Evolutionary conservation across 1,140 invertebrate genomes (phyloP).

Genomic region (Penaeus japonicus): DNA sequence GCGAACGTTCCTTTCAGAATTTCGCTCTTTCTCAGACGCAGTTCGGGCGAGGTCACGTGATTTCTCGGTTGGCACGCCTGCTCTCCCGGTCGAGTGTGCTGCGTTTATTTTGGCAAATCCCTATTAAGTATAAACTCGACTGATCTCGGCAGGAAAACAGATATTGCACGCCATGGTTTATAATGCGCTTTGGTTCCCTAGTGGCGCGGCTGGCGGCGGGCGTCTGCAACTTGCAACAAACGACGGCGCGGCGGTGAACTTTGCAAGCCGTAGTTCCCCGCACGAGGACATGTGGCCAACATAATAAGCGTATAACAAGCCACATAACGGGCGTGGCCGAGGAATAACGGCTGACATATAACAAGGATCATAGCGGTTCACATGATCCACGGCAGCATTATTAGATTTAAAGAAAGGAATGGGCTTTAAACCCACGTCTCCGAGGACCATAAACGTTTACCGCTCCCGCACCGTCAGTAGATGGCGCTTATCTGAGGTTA

Average conservation of each 20-base stretch:
- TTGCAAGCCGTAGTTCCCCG: not conserved
- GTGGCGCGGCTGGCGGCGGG: not conserved
- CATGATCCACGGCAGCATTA: not conserved
- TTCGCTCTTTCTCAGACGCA: not conserved
- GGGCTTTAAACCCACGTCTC: constrained; percentile 10
- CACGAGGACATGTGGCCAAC: not conserved
- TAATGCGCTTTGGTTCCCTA: too few species aligned
- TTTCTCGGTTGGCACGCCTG: not conserved
- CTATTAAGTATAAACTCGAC: too few species aligned
- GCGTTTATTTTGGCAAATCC: too few species aligned
- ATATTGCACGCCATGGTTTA: too few species aligned
- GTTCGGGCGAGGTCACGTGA: not conserved
- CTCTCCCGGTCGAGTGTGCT: not conserved
- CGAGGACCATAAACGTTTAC: not conserved
- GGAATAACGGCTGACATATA: constrained; percentile 21
- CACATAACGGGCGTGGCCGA: not conserved
- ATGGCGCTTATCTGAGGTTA: constrained; percentile 3
- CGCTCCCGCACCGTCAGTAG: too few species aligned
- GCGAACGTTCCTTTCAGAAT: not conserved
- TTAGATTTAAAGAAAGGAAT: constrained; percentile 26
- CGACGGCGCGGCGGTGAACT: not conserved
- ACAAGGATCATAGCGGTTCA: not conserved
- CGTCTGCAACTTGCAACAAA: not conserved
- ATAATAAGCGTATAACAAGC: constrained; percentile 16
- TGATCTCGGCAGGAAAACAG: too few species aligned